Evolutionary conservation across 2,797 vertebrate genomes (phyloP).

Genomic region (Rallus crepitans): DNA sequence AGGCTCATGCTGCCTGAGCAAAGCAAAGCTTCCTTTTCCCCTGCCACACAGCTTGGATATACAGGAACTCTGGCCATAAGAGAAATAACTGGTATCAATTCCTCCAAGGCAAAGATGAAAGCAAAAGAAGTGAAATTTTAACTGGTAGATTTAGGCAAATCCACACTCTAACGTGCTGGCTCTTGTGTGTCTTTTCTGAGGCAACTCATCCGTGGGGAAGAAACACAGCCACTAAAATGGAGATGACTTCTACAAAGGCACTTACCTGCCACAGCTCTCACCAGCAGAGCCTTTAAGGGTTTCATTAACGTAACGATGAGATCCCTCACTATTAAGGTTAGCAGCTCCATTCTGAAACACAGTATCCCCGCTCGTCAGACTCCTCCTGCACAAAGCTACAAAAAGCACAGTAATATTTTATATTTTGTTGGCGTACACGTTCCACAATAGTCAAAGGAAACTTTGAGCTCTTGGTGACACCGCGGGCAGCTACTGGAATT

Average conservation of each 20-base stretch:
- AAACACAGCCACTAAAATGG: not conserved
- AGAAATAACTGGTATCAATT: not conserved
- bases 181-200: not conserved
- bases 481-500: not conserved
- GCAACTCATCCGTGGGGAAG: not conserved
- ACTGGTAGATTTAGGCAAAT: not conserved
- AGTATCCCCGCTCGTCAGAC: not conserved
- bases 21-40: not conserved
- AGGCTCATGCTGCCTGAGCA: not conserved
- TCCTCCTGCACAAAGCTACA: not conserved
- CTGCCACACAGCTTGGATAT: not conserved
- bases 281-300: not conserved
- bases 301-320: not conserved
- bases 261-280: not conserved
- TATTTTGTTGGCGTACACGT: not conserved
- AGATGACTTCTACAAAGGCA: not conserved
- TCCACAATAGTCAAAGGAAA: not conserved
- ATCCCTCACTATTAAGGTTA: not conserved
- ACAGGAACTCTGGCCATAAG: not conserved
- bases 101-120: not conserved
- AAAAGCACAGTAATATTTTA: not conserved
- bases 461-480: not conserved
- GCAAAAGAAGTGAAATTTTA: not conserved
- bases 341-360: not conserved
- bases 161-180: fast-evolving